Base-by-base conservation (phyloP, 2,113 vertebrate species). In the Emydura subglobosa region DNA sequence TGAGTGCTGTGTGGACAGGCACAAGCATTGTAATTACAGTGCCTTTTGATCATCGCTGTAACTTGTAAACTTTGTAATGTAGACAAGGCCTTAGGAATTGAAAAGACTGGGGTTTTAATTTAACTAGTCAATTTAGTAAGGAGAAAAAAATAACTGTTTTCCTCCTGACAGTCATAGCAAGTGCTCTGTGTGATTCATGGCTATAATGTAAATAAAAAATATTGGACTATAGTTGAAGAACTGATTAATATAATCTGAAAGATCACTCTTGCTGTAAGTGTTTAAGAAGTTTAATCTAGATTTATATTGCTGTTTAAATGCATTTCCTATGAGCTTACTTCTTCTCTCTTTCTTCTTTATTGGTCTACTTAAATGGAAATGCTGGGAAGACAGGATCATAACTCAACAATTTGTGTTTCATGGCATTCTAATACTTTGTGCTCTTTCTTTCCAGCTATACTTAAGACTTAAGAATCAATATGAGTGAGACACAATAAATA, bases 161-260 rank as follows among this genome's bases (percentile, higher is more conserved):
- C 3, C 16, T 0, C 6, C 84, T 82, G 81, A 82, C 31, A 94
- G 14, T 1, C n/a, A 7, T 82, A 19, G 4, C 19, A 79, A 89
- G 44, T 68, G 34, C 31, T 94, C 86, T 29, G 6, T 81, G 22
- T 76, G 42, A 80, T 86, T 91, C 74, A 59, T 47, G 25, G 42
- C n/a, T 53, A 57, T 85, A 53, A 29, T 12, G 7, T 7, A 84
- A 49, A 68, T 19, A 82, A n/a, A 79, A 4, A 31, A 13, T 79
- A 89, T 9, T n/a, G 11, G 57, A 34, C 25, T 81, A 1, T 39
- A 94, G 87, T 39, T 85, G 85, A 95, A 88, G 24, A 90, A 22
- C 5, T 91, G 44, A 83, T 93, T 89, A 92, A 83, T 94, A 85
- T 82, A 91, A 94, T 89, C 65, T n/a, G 68, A 94, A n/a, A 79